A percentile compares a stretch with the other conserved stretches of the same genome.
These are phyloP conservation scores for Agriopis leucophaearia DNA, from an alignment of 2,888 invertebrate genomes.

Conservation along the genomic window DNA sequence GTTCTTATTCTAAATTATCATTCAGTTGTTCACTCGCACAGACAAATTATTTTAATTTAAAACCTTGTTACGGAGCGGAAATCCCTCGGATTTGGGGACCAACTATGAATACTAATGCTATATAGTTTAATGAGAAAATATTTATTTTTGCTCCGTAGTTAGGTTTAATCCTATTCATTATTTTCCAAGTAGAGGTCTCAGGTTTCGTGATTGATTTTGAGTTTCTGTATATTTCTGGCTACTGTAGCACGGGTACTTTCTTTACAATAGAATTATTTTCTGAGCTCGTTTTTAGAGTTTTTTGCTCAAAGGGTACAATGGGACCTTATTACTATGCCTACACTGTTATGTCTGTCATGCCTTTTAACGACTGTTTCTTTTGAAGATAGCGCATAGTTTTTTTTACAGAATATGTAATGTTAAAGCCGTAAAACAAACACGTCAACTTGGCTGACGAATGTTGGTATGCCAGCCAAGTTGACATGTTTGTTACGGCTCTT, in stretches of 20 bases:
- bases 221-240: not conserved
- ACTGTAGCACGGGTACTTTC: not conserved
- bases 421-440: too few species aligned
- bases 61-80: slow-evolving; percentile 28
- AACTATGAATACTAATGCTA: slow-evolving; percentile 27
- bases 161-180: slow-evolving; percentile 9
- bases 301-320: too few species aligned
- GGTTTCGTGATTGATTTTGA: not conserved
- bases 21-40: slow-evolving; percentile 12
- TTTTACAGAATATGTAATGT: too few species aligned
- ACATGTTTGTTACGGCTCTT: too few species aligned
- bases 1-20: slow-evolving; percentile 8
- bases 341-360: too few species aligned
- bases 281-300: too few species aligned
- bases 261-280: too few species aligned
- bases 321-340: too few species aligned
- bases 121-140: slow-evolving; percentile 21
- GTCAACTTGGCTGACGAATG: too few species aligned
- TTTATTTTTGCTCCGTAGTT: slow-evolving; percentile 14
- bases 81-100: slow-evolving; percentile 19
- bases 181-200: not conserved
- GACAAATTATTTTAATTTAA: slow-evolving; percentile 34
- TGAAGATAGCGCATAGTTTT: too few species aligned
- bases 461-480: too few species aligned
- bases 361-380: too few species aligned